Evolutionary conservation across 2,113 vertebrate species (phyloP).

Genomic region (Cygnus buccinator): DNA sequence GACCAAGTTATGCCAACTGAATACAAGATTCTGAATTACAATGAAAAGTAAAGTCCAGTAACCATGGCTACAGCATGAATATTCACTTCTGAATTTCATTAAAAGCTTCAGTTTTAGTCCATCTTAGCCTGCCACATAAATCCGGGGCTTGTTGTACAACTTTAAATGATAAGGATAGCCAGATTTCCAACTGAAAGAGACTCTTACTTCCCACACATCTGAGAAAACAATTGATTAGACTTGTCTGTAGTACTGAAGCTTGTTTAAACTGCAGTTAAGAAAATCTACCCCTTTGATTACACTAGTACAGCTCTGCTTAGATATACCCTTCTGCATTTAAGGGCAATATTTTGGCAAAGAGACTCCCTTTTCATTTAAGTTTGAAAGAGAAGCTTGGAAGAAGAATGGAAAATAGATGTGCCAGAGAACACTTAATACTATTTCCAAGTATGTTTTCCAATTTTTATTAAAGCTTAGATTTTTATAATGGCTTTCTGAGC

Average conservation of each 20-base stretch:
- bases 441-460: not conserved
- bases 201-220: not conserved
- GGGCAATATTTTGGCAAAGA: not conserved
- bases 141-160: not conserved
- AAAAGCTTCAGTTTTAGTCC: constrained; percentile 16
- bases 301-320: not conserved
- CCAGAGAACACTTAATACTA: not conserved
- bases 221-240: not conserved
- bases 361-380: not conserved
- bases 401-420: not conserved
- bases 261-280: not conserved
- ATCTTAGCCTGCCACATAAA: not conserved
- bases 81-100: constrained; percentile 36
- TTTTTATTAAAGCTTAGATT: not conserved
- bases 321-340: not conserved
- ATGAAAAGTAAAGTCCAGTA: constrained; percentile 26
- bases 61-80: constrained; percentile 52
- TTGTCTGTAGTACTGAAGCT: not conserved
- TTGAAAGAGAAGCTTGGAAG: not conserved
- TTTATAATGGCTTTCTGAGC: not conserved
- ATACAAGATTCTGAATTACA: constrained; percentile 47
- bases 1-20: not conserved
- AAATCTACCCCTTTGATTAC: not conserved
- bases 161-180: not conserved
- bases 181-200: not conserved